These are phyloP conservation scores for Volucella bombylans DNA, from an alignment of 2,888 invertebrate genomes.

Conservation along the genomic window DNA sequence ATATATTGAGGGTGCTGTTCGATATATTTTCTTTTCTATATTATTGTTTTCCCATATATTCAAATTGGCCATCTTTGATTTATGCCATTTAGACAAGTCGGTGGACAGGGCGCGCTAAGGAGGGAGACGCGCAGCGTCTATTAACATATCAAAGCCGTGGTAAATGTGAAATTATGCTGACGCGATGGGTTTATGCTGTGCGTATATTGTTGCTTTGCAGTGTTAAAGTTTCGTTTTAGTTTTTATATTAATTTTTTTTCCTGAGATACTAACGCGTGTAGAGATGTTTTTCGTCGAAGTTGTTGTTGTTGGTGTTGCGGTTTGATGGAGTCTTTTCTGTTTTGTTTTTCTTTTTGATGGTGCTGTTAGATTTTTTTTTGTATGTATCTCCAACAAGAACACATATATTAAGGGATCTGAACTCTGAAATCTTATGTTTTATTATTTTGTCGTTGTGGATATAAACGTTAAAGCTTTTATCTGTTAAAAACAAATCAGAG, in stretches of 20 bases:
- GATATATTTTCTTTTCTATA: conserved; percentile 62
- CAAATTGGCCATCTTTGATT: conserved; percentile 74
- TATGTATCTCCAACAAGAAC: conserved; percentile 8
- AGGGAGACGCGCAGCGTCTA: conserved; percentile 31
- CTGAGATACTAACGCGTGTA: conserved; percentile 44
- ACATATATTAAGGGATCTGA: conserved; percentile 57
- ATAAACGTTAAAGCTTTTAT: conserved; percentile 52
- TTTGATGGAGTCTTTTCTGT: conserved; percentile 2
- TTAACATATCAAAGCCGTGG: conserved; percentile 72
- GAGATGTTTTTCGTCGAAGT: conserved; percentile 17
- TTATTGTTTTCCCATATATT: conserved; percentile 70
- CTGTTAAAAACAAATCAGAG: conserved; percentile 2
- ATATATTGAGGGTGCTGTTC: conserved; percentile 74
- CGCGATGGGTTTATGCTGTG: conserved; percentile 34
- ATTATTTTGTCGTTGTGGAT: conserved; percentile 42
- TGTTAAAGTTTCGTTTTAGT: conserved; percentile 28
- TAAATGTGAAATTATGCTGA: conserved; percentile 64
- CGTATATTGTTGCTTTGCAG: conserved; percentile 26
- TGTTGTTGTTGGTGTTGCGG: background rate
- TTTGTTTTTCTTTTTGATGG: background rate
- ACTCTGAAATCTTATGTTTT: conserved; percentile 45
- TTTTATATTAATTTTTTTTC: conserved; percentile 33
- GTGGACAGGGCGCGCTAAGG: conserved; percentile 29
- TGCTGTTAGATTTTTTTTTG: background rate
- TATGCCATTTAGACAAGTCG: conserved; percentile 57